Evolutionary conservation across 2,797 vertebrate species (phyloP), one percentile per base, ranked within the genome.

Genomic region (Silurus aristotelis): DNA sequence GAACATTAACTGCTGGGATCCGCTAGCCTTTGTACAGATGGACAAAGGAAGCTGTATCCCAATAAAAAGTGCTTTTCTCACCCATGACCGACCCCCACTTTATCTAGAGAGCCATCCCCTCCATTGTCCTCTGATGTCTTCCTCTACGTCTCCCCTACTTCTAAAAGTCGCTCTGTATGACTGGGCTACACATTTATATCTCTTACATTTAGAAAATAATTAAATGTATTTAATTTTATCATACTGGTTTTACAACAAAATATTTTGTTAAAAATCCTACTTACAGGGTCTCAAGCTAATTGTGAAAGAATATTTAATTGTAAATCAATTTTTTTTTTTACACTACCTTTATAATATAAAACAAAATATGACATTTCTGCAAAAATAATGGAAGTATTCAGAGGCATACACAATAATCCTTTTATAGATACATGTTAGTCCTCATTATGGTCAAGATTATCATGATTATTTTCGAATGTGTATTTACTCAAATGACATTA

Each of bases 31-130:
- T 95, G 93, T 95, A 91, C 89, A 89, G 88, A 89, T 89, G 89
- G 90, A 96, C 94, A 95, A 95, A 86, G 93, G 88, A 80, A 91
- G 91, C 92, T 86, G 90, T 90, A 94, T 92, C 90, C 87, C 91
- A 93, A 92, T 93, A 90, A 91, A 90, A 91, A 92, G 85, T 83
- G 89, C 89, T 90, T 89, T 90, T 91, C 87, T 91, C 87, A 31
- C 89, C 92, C 86, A 61, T 93, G 93, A 93, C 93, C 85, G 84
- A 93, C 91, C 91, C 92, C 91, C 89, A 90, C 91, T 93, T 92
- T 91, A 92, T 93, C 90, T 86, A 87, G 86, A 89, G 84, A 80
- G 90, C 87, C 89, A 89, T 87, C 86, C 88, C 43, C 85, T 85
- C 88, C 82, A 83, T 93, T 92, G 91, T 92, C 86, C 89, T 87